Evolutionary conservation across 2,797 vertebrate genomes (phyloP).

Genomic region (Helicolenus hilgendorfi): DNA sequence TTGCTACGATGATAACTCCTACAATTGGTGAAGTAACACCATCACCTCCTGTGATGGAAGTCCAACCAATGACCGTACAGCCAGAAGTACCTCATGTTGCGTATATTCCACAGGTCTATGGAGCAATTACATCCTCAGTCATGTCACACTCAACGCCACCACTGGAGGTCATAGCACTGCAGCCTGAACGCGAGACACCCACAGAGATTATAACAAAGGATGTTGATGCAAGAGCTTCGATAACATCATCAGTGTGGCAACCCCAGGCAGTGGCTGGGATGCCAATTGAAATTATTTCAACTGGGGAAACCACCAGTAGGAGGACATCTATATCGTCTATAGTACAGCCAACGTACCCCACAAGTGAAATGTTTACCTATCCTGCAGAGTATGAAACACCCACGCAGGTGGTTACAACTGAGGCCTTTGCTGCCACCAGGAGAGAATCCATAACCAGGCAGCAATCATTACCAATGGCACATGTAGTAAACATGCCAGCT

Average conservation of each 20-base stretch:
- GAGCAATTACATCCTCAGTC: slow-evolving; percentile 23
- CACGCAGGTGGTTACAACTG: slow-evolving; percentile 67
- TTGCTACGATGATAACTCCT: slow-evolving; percentile 2
- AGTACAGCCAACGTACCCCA: slow-evolving; percentile 62
- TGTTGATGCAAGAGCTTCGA: slow-evolving; percentile 23
- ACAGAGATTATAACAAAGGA: slow-evolving; percentile 50
- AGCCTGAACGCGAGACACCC: slow-evolving; percentile 57
- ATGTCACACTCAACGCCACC: slow-evolving; percentile 60
- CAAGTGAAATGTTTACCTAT: slow-evolving; percentile 66
- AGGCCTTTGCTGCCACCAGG: slow-evolving; percentile 67
- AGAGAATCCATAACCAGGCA: slow-evolving; percentile 80
- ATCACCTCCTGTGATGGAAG: slow-evolving; percentile 35
- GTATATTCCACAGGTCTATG: slow-evolving; percentile 51
- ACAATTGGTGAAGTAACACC: slow-evolving; percentile 15
- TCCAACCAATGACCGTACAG: slow-evolving; percentile 53
- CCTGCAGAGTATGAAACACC: slow-evolving; percentile 72
- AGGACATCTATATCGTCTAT: slow-evolving; percentile 76
- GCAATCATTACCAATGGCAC: slow-evolving; percentile 56
- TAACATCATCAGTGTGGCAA: slow-evolving; percentile 58
- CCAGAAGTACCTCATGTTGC: slow-evolving; percentile 23
- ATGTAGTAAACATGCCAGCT: slow-evolving; percentile 72
- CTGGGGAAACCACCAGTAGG: slow-evolving; percentile 71
- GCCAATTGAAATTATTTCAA: slow-evolving; percentile 61
- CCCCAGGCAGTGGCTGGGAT: slow-evolving; percentile 46
- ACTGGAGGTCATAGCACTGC: slow-evolving; percentile 56